Conservation (phyloP, 2,113 vertebrate genomes). For the Elaphurus davidianus region DNA sequence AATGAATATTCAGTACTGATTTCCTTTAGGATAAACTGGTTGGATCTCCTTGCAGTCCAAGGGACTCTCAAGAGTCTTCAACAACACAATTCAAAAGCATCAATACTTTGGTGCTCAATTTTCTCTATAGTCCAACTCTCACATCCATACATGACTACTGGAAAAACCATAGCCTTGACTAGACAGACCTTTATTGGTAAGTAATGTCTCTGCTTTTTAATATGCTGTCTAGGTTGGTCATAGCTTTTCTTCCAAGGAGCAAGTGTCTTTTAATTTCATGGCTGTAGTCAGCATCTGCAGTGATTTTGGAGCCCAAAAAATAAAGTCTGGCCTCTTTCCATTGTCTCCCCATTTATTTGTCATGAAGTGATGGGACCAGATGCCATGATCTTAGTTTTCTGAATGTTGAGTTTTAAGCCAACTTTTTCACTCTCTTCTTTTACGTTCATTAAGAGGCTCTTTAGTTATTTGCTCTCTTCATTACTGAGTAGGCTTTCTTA, state of each 20-base stretch:
- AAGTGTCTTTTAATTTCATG: background rate
- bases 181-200: background rate
- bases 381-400: background rate
- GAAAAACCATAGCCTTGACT: background rate
- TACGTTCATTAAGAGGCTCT: background rate
- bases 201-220: background rate
- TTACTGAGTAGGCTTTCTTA: background rate
- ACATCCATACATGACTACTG: background rate
- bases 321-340: background rate
- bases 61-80: background rate
- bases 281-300: background rate
- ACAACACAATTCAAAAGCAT: background rate
- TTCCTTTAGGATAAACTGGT: background rate
- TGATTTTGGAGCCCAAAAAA: background rate
- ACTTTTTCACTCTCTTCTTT: background rate
- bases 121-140: background rate
- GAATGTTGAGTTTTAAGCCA: background rate
- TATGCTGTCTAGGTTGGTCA: background rate
- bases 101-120: background rate
- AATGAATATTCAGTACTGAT: background rate
- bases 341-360: background rate
- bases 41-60: background rate
- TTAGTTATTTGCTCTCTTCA: background rate
- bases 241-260: background rate
- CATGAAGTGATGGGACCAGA: background rate